A percentile compares a stretch with the other conserved stretches of the same genome.
phyloP scores from a whole-genome alignment of 2,888 invertebrate genomes.

The Cosmorhoe ocellata region DNA sequence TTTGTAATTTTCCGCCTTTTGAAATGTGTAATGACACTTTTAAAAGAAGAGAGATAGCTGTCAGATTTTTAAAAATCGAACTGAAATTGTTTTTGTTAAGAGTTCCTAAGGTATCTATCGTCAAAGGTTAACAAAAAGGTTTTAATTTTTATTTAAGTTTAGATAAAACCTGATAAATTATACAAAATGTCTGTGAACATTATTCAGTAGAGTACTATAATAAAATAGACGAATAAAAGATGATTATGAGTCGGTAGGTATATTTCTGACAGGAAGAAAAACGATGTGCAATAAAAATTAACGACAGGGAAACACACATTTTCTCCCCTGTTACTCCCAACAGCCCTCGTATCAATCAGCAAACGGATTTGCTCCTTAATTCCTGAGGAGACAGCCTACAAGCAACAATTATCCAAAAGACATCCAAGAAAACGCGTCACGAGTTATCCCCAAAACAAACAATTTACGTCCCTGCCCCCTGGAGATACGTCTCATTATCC shows the following conservation, averaged over 20 bases:
- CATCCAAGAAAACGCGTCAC: slow-evolving; percentile 39
- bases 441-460: slow-evolving; percentile 35
- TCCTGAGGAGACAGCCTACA: slow-evolving; percentile 77
- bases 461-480: slow-evolving; percentile 45
- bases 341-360: slow-evolving; percentile 70
- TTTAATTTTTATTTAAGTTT: too few relatives aligned
- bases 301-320: slow-evolving; percentile 51
- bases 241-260: not conserved
- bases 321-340: slow-evolving; percentile 36
- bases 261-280: slow-evolving; percentile 37
- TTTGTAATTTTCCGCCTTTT: slow-evolving; percentile 28
- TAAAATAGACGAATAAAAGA: too few relatives aligned
- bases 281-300: slow-evolving; percentile 68
- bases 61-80: not conserved
- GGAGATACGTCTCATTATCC: slow-evolving; percentile 43
- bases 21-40: slow-evolving; percentile 30
- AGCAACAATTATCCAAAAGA: slow-evolving; percentile 76
- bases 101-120: too few relatives aligned
- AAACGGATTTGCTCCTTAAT: slow-evolving; percentile 78
- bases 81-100: too few relatives aligned
- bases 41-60: slow-evolving; percentile 12
- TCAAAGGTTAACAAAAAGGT: too few relatives aligned
- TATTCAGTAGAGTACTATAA: too few relatives aligned
- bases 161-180: too few relatives aligned
- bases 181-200: too few relatives aligned